These are phyloP conservation scores for Luehdorfia chinensis DNA, from an alignment of 1,140 invertebrate genomes.

Conservation along the genomic window DNA sequence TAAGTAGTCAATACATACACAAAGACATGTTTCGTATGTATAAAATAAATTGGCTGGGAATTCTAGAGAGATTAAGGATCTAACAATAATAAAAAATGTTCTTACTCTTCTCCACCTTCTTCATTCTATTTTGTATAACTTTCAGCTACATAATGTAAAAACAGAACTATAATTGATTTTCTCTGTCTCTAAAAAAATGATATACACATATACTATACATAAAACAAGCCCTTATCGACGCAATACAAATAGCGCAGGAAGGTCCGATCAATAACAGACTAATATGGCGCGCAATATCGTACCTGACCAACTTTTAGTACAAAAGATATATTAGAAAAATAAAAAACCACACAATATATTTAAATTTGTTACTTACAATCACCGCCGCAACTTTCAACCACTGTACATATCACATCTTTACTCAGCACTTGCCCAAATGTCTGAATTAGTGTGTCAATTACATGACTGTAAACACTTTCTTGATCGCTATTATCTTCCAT, in stretches of 20 bases:
- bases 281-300: constrained; percentile 8
- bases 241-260: constrained; percentile 6
- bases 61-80: no score
- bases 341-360: no score
- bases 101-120: no score
- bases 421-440: constrained; percentile 49
- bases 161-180: no score
- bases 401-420: constrained; percentile 41
- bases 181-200: background rate
- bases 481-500: constrained; percentile 5
- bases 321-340: no score
- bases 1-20: no score
- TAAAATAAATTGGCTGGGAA: no score
- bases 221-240: background rate
- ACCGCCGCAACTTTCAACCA: constrained; percentile 50
- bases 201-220: constrained; percentile 1
- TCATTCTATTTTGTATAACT: no score
- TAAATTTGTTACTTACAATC: constrained; percentile 56
- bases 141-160: no score
- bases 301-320: constrained; percentile 1
- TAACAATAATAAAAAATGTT: no score
- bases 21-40: no score
- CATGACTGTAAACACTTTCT: constrained; percentile 23
- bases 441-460: constrained; percentile 42
- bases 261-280: background rate